phyloP scores from a whole-genome alignment of 2,888 invertebrate genomes.

The Pseudococcus viburni region DNA sequence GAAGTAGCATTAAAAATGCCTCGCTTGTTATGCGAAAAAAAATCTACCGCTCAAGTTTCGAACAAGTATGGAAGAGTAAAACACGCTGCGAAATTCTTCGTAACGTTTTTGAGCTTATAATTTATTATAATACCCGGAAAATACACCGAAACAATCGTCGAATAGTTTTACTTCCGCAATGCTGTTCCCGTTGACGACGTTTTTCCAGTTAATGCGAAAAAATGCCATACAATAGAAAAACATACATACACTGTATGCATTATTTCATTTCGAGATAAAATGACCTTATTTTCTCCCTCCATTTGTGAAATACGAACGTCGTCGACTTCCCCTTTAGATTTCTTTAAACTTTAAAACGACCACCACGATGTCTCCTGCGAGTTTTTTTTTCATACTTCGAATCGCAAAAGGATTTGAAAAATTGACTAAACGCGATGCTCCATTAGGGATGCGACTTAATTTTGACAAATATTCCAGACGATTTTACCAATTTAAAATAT shows the following conservation, averaged over 20 bases:
- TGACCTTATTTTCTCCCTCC: conserved; percentile 33
- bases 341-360: not conserved
- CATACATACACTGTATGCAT: conserved; percentile 18
- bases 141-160: conserved; percentile 48
- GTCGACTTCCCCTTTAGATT: not conserved
- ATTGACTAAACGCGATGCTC: conserved; percentile 30
- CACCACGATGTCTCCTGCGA: not conserved
- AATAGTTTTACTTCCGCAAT: conserved; percentile 43
- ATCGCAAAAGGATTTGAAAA: conserved; percentile 17
- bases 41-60: not conserved
- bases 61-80: not conserved
- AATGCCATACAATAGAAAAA: conserved; percentile 31
- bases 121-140: conserved; percentile 51
- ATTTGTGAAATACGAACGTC: not conserved
- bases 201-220: conserved; percentile 36
- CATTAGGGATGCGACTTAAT: conserved; percentile 37
- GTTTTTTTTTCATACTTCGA: not conserved
- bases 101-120: conserved; percentile 48
- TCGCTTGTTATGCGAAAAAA: not conserved
- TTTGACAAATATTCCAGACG: conserved; percentile 24
- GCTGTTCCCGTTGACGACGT: conserved; percentile 13
- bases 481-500: not conserved
- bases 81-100: conserved; percentile 13
- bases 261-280: conserved; percentile 28
- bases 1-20: not conserved